Conservation (phyloP, 2,113 vertebrate genomes). For the Papio anubis region DNA sequence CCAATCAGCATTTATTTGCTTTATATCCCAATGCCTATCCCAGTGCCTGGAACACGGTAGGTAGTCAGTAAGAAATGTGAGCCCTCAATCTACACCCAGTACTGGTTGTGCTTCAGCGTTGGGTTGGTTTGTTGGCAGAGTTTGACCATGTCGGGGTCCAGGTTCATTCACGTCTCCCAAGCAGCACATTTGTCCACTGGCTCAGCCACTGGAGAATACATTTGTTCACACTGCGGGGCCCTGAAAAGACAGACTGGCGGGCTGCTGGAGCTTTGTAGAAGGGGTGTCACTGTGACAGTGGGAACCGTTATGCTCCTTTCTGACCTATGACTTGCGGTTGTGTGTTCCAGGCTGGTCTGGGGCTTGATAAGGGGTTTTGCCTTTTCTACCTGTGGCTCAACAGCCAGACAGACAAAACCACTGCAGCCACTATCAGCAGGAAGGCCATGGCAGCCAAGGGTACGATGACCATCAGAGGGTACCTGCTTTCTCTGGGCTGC, state of each 20-base stretch:
- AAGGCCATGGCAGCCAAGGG: slow-evolving; percentile 83
- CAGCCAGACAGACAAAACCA: slow-evolving; percentile 83
- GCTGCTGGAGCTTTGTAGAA: slow-evolving; percentile 77
- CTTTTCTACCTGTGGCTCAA: slow-evolving; percentile 84
- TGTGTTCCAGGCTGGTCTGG: slow-evolving; percentile 46
- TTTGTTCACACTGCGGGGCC: slow-evolving; percentile 59
- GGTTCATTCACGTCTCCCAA: slow-evolving; percentile 84
- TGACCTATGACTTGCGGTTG: slow-evolving; percentile 64
- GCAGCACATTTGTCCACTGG: slow-evolving; percentile 71
- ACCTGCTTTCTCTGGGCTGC: slow-evolving; percentile 81
- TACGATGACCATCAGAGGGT: slow-evolving; percentile 84
- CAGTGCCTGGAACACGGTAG: background rate
- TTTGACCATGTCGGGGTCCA: slow-evolving; percentile 85
- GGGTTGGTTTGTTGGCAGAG: slow-evolving; percentile 88
- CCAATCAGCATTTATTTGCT: background rate
- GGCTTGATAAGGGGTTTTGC: slow-evolving; percentile 74
- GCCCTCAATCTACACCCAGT: slow-evolving; percentile 89
- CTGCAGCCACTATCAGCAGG: slow-evolving; percentile 84
- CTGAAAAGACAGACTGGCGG: slow-evolving; percentile 71
- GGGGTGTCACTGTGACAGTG: slow-evolving; percentile 89
- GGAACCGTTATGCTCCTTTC: slow-evolving; percentile 86
- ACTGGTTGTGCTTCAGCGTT: slow-evolving; percentile 89
- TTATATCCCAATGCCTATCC: background rate
- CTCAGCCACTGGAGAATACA: slow-evolving; percentile 56
- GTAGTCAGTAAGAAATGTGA: background rate